Conservation (phyloP, 2,797 vertebrate species). For the Eidolon dupreanum region DNA sequence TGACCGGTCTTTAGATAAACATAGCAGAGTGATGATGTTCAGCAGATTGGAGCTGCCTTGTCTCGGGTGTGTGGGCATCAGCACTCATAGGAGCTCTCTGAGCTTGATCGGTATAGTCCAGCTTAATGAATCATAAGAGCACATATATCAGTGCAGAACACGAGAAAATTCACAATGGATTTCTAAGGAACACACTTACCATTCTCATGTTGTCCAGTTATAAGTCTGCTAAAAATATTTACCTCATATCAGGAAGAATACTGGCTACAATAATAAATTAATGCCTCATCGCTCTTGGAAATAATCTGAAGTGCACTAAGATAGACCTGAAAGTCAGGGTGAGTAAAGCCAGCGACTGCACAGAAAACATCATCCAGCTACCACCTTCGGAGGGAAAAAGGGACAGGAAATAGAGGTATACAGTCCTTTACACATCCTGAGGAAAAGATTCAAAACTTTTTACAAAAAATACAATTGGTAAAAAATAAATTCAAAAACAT, state of each 20-base stretch:
- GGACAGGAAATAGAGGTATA: not conserved
- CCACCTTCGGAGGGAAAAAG: not conserved
- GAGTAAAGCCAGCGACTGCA: not conserved
- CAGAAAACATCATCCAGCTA: not conserved
- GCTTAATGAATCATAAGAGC: not conserved
- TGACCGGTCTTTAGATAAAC: slow-evolving; percentile 78
- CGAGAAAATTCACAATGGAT: not conserved
- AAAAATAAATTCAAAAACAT: slow-evolving; percentile 47
- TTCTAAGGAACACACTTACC: not conserved
- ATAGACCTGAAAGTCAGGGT: not conserved
- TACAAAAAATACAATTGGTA: slow-evolving; percentile 17
- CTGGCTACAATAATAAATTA: not conserved
- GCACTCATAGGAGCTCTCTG: slow-evolving; percentile 5
- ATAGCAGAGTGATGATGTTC: slow-evolving; percentile 57
- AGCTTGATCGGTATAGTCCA: not conserved
- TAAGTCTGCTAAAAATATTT: not conserved
- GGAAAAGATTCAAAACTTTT: slow-evolving; percentile 48
- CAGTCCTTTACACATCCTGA: not conserved
- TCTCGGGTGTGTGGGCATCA: slow-evolving; percentile 63
- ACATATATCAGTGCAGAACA: not conserved
- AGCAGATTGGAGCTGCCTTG: slow-evolving; percentile 62
- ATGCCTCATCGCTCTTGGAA: not conserved
- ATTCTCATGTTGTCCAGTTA: not conserved
- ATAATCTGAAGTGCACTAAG: not conserved
- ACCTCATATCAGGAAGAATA: not conserved